Evolutionary conservation across 1,140 invertebrate species (phyloP).

Genomic region (Homalodisca vitripennis): DNA sequence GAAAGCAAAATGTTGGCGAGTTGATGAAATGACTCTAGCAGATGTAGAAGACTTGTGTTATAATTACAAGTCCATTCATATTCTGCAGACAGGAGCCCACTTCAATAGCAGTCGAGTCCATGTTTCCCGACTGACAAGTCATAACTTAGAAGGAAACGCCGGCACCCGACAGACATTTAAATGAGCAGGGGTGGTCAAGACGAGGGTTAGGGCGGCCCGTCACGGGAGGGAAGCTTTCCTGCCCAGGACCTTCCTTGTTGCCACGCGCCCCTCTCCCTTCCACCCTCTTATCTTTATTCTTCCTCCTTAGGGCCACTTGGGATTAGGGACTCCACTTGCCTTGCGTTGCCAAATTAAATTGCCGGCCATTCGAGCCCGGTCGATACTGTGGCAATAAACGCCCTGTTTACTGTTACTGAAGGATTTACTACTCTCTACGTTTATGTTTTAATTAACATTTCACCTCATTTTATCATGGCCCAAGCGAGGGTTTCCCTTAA

Average conservation of each 20-base stretch:
- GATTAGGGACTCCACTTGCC: slow-evolving; percentile 4
- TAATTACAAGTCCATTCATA: background rate
- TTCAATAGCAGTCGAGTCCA: background rate
- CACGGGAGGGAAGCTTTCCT: background rate
- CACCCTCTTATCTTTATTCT: slow-evolving; percentile 21
- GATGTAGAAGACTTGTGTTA: too few relatives aligned
- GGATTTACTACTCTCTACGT: slow-evolving; percentile 17
- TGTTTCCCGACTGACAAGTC: slow-evolving; percentile 13
- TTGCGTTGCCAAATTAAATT: background rate
- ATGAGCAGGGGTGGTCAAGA: background rate
- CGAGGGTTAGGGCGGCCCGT: background rate
- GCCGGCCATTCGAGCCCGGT: background rate
- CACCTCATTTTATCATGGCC: background rate
- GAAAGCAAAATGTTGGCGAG: too few relatives aligned
- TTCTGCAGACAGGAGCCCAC: background rate
- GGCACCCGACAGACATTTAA: background rate
- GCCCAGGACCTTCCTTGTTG: background rate
- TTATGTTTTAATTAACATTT: slow-evolving; percentile 22
- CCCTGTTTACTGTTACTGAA: slow-evolving; percentile 18
- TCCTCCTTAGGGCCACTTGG: slow-evolving; percentile 23
- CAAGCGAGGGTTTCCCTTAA: too few relatives aligned
- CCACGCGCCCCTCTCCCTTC: slow-evolving; percentile 8
- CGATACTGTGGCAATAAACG: background rate
- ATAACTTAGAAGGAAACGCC: slow-evolving; percentile 16
- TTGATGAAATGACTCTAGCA: too few relatives aligned